These are phyloP conservation scores for Syngnathoides biaculeatus DNA, from an alignment of 2,113 vertebrate genomes.

Conservation along the genomic window DNA sequence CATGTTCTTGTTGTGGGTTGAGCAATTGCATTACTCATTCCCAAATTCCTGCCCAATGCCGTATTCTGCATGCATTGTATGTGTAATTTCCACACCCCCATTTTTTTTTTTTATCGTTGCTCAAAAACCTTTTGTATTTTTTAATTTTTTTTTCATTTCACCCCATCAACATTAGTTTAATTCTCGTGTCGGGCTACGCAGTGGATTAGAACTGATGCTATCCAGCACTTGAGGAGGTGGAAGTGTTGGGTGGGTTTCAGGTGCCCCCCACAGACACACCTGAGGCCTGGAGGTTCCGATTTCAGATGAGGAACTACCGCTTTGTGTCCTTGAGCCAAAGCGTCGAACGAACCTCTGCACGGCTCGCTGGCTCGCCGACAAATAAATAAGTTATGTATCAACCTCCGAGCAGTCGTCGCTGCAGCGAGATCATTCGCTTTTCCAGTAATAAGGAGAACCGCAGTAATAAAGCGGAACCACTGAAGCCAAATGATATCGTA, in stretches of 20 bases:
- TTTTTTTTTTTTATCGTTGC: conserved; percentile 1
- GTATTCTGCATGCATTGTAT: conserved; percentile 48
- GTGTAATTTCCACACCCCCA: conserved; percentile 9
- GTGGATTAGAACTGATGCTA: conserved; percentile 48
- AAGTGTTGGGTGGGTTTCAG: conserved; percentile 45
- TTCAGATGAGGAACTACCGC: conserved; percentile 45
- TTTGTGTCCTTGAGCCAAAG: conserved; percentile 67
- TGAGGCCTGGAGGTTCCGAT: conserved; percentile 54
- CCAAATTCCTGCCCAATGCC: conserved; percentile 69
- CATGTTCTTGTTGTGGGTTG: conserved; percentile 79
- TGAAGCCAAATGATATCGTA: too few relatives aligned
- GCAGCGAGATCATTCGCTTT: too few relatives aligned
- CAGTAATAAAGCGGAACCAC: neutral
- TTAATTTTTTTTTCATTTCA: neutral
- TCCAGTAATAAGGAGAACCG: neutral
- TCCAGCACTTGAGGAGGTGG: conserved; percentile 39
- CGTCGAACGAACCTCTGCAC: conserved; percentile 41
- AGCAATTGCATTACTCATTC: conserved; percentile 79
- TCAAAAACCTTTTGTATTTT: conserved; percentile 23
- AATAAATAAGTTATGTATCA: conserved; percentile 73
- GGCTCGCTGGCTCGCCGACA: conserved; percentile 65
- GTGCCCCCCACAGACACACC: conserved; percentile 48
- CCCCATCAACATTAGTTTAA: conserved; percentile 10
- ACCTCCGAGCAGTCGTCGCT: conserved; percentile 59
- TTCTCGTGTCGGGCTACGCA: conserved; percentile 21